Conservation (phyloP, 2,888 invertebrate species). For the Cynaeus angustus region DNA sequence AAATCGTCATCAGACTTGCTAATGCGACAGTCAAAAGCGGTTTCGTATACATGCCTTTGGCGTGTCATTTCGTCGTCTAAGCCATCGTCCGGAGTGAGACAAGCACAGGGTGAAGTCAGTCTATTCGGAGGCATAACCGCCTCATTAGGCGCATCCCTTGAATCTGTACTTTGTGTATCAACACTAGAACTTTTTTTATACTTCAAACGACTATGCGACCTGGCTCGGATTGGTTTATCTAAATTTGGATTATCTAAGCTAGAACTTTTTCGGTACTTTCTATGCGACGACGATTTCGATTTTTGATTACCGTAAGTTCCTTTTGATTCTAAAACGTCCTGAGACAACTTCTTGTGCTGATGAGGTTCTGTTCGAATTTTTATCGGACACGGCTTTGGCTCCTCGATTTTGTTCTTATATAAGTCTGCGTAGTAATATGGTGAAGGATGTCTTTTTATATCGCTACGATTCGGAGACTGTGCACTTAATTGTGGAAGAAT, state of each 20-base stretch:
- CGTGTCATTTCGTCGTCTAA: constrained; percentile 77
- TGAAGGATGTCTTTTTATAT: constrained; percentile 81
- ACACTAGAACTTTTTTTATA: constrained; percentile 84
- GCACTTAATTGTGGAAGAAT: constrained; percentile 68
- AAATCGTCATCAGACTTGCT: constrained; percentile 86
- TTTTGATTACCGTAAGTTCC: constrained; percentile 53
- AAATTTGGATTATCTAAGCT: constrained; percentile 63
- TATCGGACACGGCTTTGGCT: constrained; percentile 47
- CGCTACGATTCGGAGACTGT: constrained; percentile 74
- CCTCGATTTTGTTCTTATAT: constrained; percentile 72
- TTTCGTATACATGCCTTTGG: constrained; percentile 88
- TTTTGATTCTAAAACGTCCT: constrained; percentile 54
- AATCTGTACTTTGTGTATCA: constrained; percentile 82
- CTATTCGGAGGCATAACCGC: constrained; percentile 85
- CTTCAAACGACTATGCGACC: constrained; percentile 67
- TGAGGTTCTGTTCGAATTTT: constrained; percentile 13
- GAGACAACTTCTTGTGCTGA: constrained; percentile 14
- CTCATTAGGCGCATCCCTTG: constrained; percentile 73
- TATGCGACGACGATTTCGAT: constrained; percentile 51
- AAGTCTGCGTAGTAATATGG: constrained; percentile 90
- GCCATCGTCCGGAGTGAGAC: constrained; percentile 78
- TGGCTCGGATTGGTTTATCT: constrained; percentile 66
- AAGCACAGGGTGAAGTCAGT: constrained; percentile 81
- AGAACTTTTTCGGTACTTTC: constrained; percentile 66
- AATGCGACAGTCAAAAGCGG: constrained; percentile 91